These are phyloP conservation scores for Acomys russatus DNA, from an alignment of 2,797 vertebrate species.

Conservation along the genomic window DNA sequence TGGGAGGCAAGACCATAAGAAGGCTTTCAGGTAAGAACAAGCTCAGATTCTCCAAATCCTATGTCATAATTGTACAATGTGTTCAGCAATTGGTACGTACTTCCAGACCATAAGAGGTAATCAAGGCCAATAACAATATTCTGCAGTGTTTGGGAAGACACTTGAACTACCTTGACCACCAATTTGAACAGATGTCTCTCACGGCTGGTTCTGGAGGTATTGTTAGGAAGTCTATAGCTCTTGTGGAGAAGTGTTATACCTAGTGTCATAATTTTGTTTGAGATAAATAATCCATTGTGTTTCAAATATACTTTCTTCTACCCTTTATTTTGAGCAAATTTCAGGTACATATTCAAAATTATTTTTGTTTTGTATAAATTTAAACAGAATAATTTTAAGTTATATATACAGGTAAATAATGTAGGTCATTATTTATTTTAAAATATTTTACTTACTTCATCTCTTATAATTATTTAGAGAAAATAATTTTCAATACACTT, in stretches of 20 bases:
- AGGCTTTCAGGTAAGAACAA: neutral
- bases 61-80: neutral
- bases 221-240: too few relatives aligned
- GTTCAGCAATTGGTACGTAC: too few relatives aligned
- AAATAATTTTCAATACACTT: neutral
- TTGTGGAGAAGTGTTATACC: neutral
- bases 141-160: too few relatives aligned
- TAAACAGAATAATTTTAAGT: neutral
- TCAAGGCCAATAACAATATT: too few relatives aligned
- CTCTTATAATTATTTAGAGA: neutral
- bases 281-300: neutral
- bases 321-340: conserved; percentile 8
- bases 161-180: too few relatives aligned
- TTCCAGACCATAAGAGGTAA: too few relatives aligned
- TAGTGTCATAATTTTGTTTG: neutral
- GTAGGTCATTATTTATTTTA: neutral
- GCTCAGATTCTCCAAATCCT: neutral
- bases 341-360: neutral
- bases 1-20: too few relatives aligned
- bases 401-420: conserved; percentile 21
- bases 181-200: too few relatives aligned
- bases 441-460: neutral
- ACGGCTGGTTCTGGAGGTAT: too few relatives aligned
- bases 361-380: neutral
- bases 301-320: neutral